Percentiles rank a stretch among this genome's conserved stretches.
phyloP scores from a whole-genome alignment of 2,113 vertebrate genomes.

The Manacus vitellinus region DNA sequence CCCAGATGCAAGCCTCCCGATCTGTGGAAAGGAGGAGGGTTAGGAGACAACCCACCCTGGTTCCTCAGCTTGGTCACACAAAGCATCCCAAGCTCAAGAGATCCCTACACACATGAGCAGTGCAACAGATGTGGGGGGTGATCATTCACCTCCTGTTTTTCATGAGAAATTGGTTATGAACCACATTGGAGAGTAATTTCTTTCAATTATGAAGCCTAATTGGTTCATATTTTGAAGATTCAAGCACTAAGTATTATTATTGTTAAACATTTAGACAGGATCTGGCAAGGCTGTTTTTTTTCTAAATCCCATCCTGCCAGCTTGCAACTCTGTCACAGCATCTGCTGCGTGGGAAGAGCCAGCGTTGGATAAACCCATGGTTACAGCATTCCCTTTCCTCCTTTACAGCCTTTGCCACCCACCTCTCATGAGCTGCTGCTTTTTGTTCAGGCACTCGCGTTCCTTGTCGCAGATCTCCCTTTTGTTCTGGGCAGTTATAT shows the following conservation, averaged over 20 bases:
- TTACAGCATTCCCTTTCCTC: neutral
- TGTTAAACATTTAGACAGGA: constrained; percentile 64
- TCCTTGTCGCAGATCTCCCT: constrained; percentile 89
- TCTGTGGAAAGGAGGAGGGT: constrained; percentile 70
- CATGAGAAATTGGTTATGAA: neutral
- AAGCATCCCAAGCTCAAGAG: neutral
- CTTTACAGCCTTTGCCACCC: neutral
- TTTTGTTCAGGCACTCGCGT: constrained; percentile 85
- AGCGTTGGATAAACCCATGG: constrained; percentile 1
- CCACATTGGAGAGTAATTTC: neutral
- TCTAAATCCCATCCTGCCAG: constrained; percentile 6
- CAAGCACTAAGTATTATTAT: constrained; percentile 52
- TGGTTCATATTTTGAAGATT: constrained; percentile 38
- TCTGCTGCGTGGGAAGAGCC: constrained; percentile 32
- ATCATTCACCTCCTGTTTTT: neutral
- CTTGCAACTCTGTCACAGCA: constrained; percentile 38
- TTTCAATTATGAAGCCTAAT: constrained; percentile 48
- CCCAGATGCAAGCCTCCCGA: constrained; percentile 87
- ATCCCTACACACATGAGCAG: neutral
- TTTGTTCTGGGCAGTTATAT: constrained; percentile 85
- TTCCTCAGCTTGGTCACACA: neutral
- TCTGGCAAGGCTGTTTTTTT: constrained; percentile 41
- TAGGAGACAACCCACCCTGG: neutral
- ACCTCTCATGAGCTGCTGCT: constrained; percentile 92
- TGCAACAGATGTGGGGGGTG: neutral